A percentile compares a stretch with the other conserved stretches of the same genome.
phyloP scores from a whole-genome alignment of 2,888 invertebrate genomes.

The Metallyticus violacea region DNA sequence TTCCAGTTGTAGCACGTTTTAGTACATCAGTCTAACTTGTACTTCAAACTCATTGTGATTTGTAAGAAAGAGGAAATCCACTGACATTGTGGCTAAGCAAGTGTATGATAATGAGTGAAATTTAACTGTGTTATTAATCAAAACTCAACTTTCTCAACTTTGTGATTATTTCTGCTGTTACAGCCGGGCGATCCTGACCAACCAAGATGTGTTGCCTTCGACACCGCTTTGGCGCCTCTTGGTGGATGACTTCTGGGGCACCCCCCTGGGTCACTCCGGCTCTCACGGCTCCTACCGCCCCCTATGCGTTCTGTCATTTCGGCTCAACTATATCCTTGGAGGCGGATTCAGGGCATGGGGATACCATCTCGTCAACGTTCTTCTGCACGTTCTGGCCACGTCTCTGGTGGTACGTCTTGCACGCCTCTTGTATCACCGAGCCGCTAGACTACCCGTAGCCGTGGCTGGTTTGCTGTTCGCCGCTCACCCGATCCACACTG shows the following conservation, averaged over 20 bases:
- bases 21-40: too few relatives aligned
- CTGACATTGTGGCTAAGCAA: too few relatives aligned
- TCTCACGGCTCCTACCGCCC: slow-evolving; percentile 97
- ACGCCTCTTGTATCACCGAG: slow-evolving; percentile 48
- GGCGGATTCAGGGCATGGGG: slow-evolving; percentile 67
- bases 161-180: slow-evolving; percentile 36
- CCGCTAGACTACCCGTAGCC: slow-evolving; percentile 29
- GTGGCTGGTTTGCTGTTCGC: slow-evolving; percentile 87
- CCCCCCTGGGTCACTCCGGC: slow-evolving; percentile 85
- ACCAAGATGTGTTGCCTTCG: slow-evolving; percentile 81
- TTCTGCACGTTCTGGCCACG: slow-evolving; percentile 83
- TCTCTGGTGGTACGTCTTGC: slow-evolving; percentile 77
- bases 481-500: slow-evolving; percentile 93
- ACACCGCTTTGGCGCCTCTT: slow-evolving; percentile 80
- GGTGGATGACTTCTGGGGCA: slow-evolving; percentile 97
- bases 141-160: background rate
- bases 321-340: slow-evolving; percentile 72
- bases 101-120: too few relatives aligned
- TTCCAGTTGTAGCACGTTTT: too few relatives aligned
- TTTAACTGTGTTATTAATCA: too few relatives aligned
- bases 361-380: slow-evolving; percentile 82
- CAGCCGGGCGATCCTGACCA: slow-evolving; percentile 94
- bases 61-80: too few relatives aligned
- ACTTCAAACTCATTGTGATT: too few relatives aligned
- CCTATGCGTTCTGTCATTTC: slow-evolving; percentile 83